A percentile compares a stretch with the other conserved stretches of the same genome.
phyloP scores from a whole-genome alignment of 2,888 invertebrate species.

The Erannis defoliaria region DNA sequence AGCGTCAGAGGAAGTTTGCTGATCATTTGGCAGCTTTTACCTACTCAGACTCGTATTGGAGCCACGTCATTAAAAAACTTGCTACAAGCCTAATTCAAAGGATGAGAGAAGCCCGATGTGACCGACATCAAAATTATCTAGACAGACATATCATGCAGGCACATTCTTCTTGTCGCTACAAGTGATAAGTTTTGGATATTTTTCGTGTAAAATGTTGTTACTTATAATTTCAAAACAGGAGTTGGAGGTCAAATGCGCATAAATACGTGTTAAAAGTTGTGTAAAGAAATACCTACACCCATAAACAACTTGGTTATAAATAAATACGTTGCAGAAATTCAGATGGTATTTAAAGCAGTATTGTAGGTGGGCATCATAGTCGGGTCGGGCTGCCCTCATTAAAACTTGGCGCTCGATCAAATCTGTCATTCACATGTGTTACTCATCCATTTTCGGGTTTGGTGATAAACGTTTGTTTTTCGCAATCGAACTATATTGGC shows the following conservation, averaged over 20 bases:
- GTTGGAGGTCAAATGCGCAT: no score
- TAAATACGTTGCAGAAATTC: constrained; percentile 36
- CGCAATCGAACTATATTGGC: constrained; percentile 33
- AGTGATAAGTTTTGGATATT: background rate
- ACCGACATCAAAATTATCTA: constrained; percentile 9
- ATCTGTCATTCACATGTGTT: constrained; percentile 63
- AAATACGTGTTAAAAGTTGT: background rate
- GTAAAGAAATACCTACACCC: constrained; percentile 11
- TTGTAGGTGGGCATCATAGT: constrained; percentile 50
- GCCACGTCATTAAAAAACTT: constrained; percentile 48
- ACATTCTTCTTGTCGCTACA: background rate
- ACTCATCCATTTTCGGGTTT: constrained; percentile 66
- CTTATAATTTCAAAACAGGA: background rate
- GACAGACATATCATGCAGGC: background rate
- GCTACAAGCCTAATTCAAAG: background rate
- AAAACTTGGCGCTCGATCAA: constrained; percentile 67
- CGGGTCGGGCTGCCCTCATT: constrained; percentile 59
- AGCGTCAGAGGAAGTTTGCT: constrained; percentile 64
- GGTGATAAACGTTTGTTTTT: constrained; percentile 53
- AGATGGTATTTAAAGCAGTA: constrained; percentile 48
- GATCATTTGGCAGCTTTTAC: constrained; percentile 61
- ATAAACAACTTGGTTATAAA: constrained; percentile 34
- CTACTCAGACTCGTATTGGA: constrained; percentile 64
- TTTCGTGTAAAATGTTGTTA: no score
- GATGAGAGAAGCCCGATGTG: background rate